Conservation (phyloP, 2,113 vertebrate genomes). For the Megaceryle maxima region DNA sequence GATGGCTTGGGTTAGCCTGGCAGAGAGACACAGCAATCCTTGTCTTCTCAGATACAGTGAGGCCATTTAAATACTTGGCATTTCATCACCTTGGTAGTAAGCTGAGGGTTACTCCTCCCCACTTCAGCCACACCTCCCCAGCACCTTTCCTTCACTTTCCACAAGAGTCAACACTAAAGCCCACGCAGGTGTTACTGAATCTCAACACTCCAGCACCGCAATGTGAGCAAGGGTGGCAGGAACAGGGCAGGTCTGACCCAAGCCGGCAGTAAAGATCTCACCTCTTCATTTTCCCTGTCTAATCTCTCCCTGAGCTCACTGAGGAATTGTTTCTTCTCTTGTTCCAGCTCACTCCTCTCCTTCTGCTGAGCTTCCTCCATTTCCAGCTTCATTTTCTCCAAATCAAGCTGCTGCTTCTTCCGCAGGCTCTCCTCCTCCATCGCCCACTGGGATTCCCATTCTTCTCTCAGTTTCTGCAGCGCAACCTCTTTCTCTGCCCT, state of each 20-base stretch:
- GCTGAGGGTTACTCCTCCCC: background rate
- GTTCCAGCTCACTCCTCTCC: slow-evolving; percentile 62
- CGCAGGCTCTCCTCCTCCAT: slow-evolving; percentile 67
- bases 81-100: background rate
- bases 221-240: background rate
- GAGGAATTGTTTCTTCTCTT: slow-evolving; percentile 71
- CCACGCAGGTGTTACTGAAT: background rate
- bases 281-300: slow-evolving; percentile 71
- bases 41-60: background rate
- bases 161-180: fast-evolving
- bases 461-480: slow-evolving; percentile 62
- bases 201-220: fast-evolving
- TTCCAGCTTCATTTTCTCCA: slow-evolving; percentile 73
- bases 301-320: slow-evolving; percentile 66
- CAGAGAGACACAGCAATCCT: background rate
- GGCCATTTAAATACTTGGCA: background rate
- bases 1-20: background rate
- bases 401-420: slow-evolving; percentile 39
- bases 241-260: fast-evolving
- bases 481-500: slow-evolving; percentile 79
- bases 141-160: fast-evolving
- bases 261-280: slow-evolving; percentile 36
- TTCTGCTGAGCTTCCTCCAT: slow-evolving; percentile 64
- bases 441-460: slow-evolving; percentile 67
- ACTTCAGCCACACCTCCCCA: background rate